These are phyloP conservation scores for Drosophila sechellia DNA, from an alignment of 1,140 invertebrate genomes.

Conservation along the genomic window DNA sequence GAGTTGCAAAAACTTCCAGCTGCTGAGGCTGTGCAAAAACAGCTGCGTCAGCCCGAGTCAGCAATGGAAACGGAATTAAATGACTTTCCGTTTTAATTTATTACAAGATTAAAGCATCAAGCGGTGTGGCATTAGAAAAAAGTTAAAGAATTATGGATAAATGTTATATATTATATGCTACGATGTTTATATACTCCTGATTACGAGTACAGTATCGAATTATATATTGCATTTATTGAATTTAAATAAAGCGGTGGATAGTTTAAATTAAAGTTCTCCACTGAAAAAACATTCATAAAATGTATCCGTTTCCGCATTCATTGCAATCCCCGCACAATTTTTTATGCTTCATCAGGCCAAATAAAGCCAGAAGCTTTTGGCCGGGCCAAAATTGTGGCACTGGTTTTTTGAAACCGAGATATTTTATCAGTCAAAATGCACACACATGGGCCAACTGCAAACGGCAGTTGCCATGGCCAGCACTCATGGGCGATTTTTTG, in stretches of 20 bases:
- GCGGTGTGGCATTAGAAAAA: not conserved
- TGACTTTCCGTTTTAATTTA: conserved; percentile 53
- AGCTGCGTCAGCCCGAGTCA: conserved; percentile 41
- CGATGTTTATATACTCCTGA: not conserved
- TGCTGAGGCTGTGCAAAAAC: conserved; percentile 5
- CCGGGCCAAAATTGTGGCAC: conserved; percentile 10
- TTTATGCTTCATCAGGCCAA: conserved; percentile 67
- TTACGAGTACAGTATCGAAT: not conserved
- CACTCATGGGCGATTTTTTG: conserved; percentile 2
- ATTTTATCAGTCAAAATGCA: conserved; percentile 23
- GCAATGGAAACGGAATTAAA: conserved; percentile 26
- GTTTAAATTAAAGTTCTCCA: conserved; percentile 1
- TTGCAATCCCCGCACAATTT: conserved; percentile 22
- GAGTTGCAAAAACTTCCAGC: conserved; percentile 64
- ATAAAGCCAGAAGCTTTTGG: conserved; percentile 54
- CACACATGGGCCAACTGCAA: conserved; percentile 12
- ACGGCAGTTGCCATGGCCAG: conserved; percentile 3
- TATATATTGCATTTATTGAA: not conserved
- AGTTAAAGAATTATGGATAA: too few relatives aligned
- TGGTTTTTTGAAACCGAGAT: conserved; percentile 4
- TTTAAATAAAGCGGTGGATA: not conserved
- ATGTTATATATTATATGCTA: too few relatives aligned
- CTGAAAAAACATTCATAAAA: conserved; percentile 4
- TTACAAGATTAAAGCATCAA: conserved; percentile 9
- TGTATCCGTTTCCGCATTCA: conserved; percentile 1